Conservation (phyloP, 1,140 invertebrate genomes). For the Sesamia nonagrioides region DNA sequence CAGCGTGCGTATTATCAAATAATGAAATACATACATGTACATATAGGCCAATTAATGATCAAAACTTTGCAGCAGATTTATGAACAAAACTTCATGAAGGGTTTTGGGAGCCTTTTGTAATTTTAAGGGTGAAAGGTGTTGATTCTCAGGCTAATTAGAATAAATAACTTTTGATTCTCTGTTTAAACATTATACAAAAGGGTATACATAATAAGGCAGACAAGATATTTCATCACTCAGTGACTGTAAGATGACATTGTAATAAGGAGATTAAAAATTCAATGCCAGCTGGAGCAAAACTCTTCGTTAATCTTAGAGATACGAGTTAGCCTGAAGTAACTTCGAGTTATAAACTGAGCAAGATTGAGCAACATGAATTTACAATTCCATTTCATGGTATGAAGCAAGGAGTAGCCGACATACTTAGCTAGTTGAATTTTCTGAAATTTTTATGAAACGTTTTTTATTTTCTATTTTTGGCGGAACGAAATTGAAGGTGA, state of each 20-base stretch:
- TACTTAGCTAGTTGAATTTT: no score
- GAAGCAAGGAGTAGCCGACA: no score
- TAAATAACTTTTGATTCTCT: background rate
- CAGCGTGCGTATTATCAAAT: no score
- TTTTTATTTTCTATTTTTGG: no score
- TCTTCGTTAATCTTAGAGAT: slow-evolving; percentile 43
- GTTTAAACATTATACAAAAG: slow-evolving; percentile 21
- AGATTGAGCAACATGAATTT: slow-evolving; percentile 50
- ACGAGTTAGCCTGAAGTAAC: slow-evolving; percentile 23
- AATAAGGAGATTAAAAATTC: slow-evolving; percentile 45
- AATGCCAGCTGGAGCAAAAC: slow-evolving; percentile 4
- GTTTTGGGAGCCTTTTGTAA: no score
- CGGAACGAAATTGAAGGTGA: no score
- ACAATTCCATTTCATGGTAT: slow-evolving; percentile 19
- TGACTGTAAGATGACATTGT: slow-evolving; percentile 42
- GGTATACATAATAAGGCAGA: slow-evolving; percentile 5
- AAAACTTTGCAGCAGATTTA: background rate
- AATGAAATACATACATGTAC: background rate
- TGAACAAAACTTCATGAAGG: background rate
- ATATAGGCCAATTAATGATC: background rate
- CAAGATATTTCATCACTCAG: background rate
- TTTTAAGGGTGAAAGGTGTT: no score
- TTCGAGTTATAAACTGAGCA: slow-evolving; percentile 27
- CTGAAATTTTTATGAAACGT: no score
- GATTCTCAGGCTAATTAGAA: no score